Evolutionary conservation across 2,888 invertebrate species (phyloP).

Genomic region (Scrobipalpa atriplicella): DNA sequence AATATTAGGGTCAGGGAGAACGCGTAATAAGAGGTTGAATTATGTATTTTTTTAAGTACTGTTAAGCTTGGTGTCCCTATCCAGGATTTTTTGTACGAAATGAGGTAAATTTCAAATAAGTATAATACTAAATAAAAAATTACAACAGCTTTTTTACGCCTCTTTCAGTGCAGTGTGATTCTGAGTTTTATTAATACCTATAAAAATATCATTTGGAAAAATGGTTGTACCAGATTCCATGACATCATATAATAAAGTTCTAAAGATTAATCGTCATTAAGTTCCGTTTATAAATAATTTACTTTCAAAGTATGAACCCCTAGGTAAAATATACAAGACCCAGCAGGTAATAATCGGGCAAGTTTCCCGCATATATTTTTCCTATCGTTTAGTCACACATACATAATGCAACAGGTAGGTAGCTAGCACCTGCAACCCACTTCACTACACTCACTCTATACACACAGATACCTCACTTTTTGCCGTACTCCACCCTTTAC

Average conservation of each 20-base stretch:
- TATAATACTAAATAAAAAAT: too few relatives aligned
- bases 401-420: conserved; percentile 26
- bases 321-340: not conserved
- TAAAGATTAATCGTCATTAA: too few relatives aligned
- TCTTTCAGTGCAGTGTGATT: too few relatives aligned
- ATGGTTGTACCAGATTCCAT: too few relatives aligned
- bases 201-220: too few relatives aligned
- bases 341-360: not conserved
- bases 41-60: not conserved
- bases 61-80: not conserved
- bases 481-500: conserved; percentile 17
- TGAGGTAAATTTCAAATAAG: too few relatives aligned
- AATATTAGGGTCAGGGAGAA: not conserved
- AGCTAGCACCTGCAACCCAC: conserved; percentile 21
- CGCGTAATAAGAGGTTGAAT: not conserved
- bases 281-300: too few relatives aligned
- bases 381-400: conserved; percentile 23
- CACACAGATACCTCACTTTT: conserved; percentile 16
- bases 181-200: too few relatives aligned
- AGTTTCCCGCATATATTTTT: conserved; percentile 23
- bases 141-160: too few relatives aligned
- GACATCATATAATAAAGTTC: too few relatives aligned
- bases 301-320: not conserved
- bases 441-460: conserved; percentile 2
- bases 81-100: not conserved